phyloP scores from a whole-genome alignment of 2,113 vertebrate genomes.

The Furnarius figulus region DNA sequence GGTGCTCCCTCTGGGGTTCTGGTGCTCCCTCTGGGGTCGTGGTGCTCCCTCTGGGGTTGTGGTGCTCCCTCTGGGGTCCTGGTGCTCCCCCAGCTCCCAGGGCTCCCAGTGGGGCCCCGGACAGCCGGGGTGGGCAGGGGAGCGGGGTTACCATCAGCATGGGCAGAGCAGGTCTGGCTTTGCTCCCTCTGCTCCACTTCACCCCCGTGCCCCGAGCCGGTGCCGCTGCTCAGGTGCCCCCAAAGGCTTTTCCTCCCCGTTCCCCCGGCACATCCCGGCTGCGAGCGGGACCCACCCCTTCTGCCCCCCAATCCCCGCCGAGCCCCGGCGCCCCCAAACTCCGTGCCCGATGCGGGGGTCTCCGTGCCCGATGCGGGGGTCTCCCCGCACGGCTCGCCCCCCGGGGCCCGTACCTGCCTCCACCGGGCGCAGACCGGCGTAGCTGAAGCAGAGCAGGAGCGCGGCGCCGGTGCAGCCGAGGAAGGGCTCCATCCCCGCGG shows the following conservation, averaged over 20 bases:
- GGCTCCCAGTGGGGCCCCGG: not conserved
- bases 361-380: not conserved
- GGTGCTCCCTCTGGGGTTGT: not conserved
- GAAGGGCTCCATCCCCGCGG: slow-evolving; percentile 48
- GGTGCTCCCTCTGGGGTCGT: not conserved
- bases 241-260: not conserved
- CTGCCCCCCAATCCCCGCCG: not conserved
- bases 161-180: not conserved
- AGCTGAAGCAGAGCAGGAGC: slow-evolving; percentile 73
- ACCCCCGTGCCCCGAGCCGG: not conserved
- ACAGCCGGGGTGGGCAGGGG: not conserved
- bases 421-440: slow-evolving; percentile 71
- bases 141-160: not conserved
- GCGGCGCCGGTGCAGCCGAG: slow-evolving; percentile 65
- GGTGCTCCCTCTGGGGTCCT: not conserved
- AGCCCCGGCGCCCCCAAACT: not conserved
- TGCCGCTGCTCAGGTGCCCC: rapidly evolving
- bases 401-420: slow-evolving; percentile 70
- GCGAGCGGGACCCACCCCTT: not conserved
- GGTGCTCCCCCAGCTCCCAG: not conserved
- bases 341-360: not conserved
- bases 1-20: no score
- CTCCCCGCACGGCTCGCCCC: not conserved
- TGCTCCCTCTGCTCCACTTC: not conserved
- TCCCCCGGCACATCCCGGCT: not conserved